These are phyloP conservation scores for Philereme vetulata DNA, from an alignment of 2,888 invertebrate genomes.

Conservation along the genomic window DNA sequence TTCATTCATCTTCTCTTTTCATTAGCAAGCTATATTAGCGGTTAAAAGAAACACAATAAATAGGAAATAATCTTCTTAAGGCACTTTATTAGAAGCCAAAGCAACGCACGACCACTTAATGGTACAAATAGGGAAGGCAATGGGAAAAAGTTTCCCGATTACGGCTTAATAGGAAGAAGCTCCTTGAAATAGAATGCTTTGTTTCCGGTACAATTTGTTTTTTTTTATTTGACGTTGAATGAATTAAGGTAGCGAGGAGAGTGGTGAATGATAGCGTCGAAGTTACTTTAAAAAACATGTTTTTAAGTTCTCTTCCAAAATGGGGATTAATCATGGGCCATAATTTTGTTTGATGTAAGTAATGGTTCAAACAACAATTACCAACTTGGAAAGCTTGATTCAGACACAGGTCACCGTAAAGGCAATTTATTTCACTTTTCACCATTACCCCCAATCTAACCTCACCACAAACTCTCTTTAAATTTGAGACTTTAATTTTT, in stretches of 20 bases:
- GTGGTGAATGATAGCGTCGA: constrained; percentile 9
- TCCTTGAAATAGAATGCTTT: constrained; percentile 46
- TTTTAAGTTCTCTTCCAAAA: background rate
- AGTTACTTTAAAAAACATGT: constrained; percentile 3
- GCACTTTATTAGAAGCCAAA: constrained; percentile 17
- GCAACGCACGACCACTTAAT: constrained; percentile 44
- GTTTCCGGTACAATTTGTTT: constrained; percentile 54
- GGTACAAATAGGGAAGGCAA: constrained; percentile 43
- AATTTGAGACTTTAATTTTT: constrained; percentile 21
- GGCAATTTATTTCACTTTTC: background rate
- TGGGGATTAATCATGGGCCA: no score
- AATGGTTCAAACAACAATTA: no score
- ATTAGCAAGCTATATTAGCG: constrained; percentile 2
- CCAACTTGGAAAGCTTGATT: no score
- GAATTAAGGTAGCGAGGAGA: constrained; percentile 37
- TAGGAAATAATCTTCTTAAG: constrained; percentile 16
- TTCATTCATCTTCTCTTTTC: constrained; percentile 1
- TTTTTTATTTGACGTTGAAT: constrained; percentile 49
- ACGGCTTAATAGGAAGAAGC: constrained; percentile 51
- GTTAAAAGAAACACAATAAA: constrained; percentile 6
- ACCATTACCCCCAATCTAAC: background rate
- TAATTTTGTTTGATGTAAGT: no score
- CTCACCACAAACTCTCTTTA: background rate
- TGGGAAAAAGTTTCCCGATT: constrained; percentile 46
- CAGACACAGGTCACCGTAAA: no score